phyloP scores from a whole-genome alignment of 2,113 vertebrate genomes.

The Albula glossodonta region DNA sequence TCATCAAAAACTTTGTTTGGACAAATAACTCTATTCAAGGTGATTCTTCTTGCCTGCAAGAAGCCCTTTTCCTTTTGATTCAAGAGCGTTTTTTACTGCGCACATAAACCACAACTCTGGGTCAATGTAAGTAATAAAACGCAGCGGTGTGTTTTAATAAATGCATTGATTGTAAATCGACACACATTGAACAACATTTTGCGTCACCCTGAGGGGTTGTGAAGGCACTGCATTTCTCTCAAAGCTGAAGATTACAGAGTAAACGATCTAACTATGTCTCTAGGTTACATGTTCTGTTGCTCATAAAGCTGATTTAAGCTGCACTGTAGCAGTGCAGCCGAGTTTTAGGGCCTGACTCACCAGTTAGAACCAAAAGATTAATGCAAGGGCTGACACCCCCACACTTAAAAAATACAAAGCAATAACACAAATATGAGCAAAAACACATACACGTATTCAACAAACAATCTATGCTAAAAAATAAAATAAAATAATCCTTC shows the following conservation, averaged over 20 bases:
- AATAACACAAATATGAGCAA: too few relatives aligned
- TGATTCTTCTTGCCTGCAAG: background rate
- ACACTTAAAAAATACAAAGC: too few relatives aligned
- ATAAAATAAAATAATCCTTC: too few relatives aligned
- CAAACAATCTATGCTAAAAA: too few relatives aligned
- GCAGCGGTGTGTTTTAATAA: background rate
- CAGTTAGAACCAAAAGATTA: background rate
- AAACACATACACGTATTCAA: too few relatives aligned
- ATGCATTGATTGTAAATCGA: background rate
- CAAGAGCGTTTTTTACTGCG: background rate
- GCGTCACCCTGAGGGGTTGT: background rate
- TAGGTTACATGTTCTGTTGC: background rate
- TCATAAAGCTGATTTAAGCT: background rate
- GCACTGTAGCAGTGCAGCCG: background rate
- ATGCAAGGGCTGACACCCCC: too few relatives aligned
- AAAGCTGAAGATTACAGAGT: background rate
- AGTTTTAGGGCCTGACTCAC: background rate
- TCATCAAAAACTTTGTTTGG: constrained; percentile 45
- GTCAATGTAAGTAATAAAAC: background rate
- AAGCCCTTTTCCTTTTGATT: background rate
- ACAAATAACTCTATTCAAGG: background rate
- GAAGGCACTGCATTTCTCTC: background rate
- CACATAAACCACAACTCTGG: background rate
- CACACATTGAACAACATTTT: background rate
- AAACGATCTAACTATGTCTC: background rate